Percentiles rank a stretch among this genome's conserved stretches.
These are phyloP conservation scores for Campoletis sonorensis DNA, from an alignment of 1,140 invertebrate species.

Conservation along the genomic window DNA sequence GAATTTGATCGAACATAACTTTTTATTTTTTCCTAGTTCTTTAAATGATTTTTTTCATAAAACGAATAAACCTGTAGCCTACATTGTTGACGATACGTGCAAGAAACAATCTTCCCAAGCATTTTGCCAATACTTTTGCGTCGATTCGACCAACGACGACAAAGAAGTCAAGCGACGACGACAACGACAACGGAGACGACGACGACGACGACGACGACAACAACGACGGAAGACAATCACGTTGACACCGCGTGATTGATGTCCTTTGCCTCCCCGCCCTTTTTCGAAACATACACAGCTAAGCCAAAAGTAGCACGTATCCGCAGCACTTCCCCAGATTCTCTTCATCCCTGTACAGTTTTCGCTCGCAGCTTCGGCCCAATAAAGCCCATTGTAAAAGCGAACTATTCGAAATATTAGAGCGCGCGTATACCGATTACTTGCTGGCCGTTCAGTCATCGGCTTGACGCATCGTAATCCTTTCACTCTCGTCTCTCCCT, in stretches of 20 bases:
- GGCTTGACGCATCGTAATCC: slow-evolving; percentile 76
- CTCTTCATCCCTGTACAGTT: slow-evolving; percentile 14
- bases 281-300: not conserved
- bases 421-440: slow-evolving; percentile 68
- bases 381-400: slow-evolving; percentile 77
- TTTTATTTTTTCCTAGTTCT: no score
- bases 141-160: slow-evolving; percentile 37
- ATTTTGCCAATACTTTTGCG: slow-evolving; percentile 71
- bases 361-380: slow-evolving; percentile 66
- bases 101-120: slow-evolving; percentile 21
- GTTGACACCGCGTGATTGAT: slow-evolving; percentile 77
- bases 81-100: slow-evolving; percentile 1
- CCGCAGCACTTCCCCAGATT: not conserved
- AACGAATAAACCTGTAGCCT: no score
- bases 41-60: no score
- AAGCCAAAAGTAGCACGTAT: slow-evolving; percentile 1
- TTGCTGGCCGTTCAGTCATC: slow-evolving; percentile 74
- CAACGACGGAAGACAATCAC: slow-evolving; percentile 74
- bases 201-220: slow-evolving; percentile 54
- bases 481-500: slow-evolving; percentile 69
- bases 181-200: slow-evolving; percentile 30
- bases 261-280: slow-evolving; percentile 66
- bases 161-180: slow-evolving; percentile 40
- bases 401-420: slow-evolving; percentile 78
- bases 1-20: no score